Evolutionary conservation across 2,113 vertebrate species (phyloP).

Genomic region (Genyomyrus donnyi): DNA sequence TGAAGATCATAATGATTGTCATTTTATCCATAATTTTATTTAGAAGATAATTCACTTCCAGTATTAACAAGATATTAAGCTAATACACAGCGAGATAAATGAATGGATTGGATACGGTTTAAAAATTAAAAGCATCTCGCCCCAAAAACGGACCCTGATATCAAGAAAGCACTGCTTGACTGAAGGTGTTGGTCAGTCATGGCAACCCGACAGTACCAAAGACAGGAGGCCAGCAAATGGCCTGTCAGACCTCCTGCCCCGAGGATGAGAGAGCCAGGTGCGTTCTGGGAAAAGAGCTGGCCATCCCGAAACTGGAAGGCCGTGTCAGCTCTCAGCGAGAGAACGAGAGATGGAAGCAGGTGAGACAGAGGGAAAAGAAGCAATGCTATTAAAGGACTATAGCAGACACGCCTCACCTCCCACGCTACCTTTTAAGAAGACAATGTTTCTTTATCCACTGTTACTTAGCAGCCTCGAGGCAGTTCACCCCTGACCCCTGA

Average conservation of each 20-base stretch:
- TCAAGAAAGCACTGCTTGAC: neutral
- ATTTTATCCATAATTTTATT: neutral
- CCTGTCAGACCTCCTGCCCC: neutral
- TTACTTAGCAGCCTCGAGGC: neutral
- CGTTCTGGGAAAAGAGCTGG: neutral
- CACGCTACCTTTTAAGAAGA: neutral
- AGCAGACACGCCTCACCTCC: neutral
- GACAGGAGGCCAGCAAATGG: neutral
- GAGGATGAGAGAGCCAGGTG: neutral
- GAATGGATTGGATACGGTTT: neutral
- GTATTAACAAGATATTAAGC: neutral
- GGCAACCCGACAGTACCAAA: neutral
- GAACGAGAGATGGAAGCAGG: neutral
- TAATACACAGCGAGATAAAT: neutral
- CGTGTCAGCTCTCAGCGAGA: neutral
- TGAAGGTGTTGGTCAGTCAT: neutral
- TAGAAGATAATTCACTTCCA: neutral
- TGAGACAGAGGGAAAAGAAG: neutral
- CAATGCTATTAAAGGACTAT: neutral
- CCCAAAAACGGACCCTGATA: neutral
- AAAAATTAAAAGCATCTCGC: neutral
- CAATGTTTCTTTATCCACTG: neutral
- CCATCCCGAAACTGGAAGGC: neutral
- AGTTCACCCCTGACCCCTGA: neutral
- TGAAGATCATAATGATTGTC: neutral